Conservation (phyloP, 2,797 vertebrate species). For the Trematomus bernacchii region DNA sequence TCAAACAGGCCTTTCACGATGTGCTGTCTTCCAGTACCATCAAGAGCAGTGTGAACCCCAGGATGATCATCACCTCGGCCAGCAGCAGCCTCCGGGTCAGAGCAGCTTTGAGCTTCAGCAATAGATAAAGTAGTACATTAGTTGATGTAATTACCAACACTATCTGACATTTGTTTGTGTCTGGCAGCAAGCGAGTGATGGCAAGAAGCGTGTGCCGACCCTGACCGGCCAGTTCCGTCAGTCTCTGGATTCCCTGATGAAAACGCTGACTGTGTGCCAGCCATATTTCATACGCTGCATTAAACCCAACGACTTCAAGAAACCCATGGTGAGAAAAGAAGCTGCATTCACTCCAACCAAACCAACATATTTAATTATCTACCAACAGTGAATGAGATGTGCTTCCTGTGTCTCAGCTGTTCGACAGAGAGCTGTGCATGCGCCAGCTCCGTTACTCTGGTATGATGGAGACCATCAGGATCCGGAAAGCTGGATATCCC, state of each 20-base stretch:
- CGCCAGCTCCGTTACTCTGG: slow-evolving; percentile 95
- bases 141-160: not conserved
- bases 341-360: not conserved
- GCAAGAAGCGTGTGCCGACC: slow-evolving; percentile 87
- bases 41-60: slow-evolving; percentile 69
- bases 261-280: slow-evolving; percentile 91
- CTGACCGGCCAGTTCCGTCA: slow-evolving; percentile 94
- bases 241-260: slow-evolving; percentile 97
- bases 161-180: slow-evolving; percentile 28
- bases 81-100: slow-evolving; percentile 76
- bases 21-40: slow-evolving; percentile 51
- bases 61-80: slow-evolving; percentile 74
- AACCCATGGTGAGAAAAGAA: slow-evolving; percentile 89
- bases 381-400: not conserved
- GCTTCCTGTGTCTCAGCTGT: slow-evolving; percentile 83
- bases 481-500: slow-evolving; percentile 94
- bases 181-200: slow-evolving; percentile 83
- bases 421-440: slow-evolving; percentile 93
- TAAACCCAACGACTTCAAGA: slow-evolving; percentile 97
- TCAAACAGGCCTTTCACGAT: slow-evolving; percentile 87
- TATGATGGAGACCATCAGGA: slow-evolving; percentile 97
- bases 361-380: not conserved
- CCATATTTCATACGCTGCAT: slow-evolving; percentile 98
- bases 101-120: not conserved
- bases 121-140: not conserved